Percentiles rank a stretch among this genome's conserved stretches.
These are phyloP conservation scores for Bungarus multicinctus DNA, from an alignment of 2,113 vertebrate species.

Conservation along the genomic window DNA sequence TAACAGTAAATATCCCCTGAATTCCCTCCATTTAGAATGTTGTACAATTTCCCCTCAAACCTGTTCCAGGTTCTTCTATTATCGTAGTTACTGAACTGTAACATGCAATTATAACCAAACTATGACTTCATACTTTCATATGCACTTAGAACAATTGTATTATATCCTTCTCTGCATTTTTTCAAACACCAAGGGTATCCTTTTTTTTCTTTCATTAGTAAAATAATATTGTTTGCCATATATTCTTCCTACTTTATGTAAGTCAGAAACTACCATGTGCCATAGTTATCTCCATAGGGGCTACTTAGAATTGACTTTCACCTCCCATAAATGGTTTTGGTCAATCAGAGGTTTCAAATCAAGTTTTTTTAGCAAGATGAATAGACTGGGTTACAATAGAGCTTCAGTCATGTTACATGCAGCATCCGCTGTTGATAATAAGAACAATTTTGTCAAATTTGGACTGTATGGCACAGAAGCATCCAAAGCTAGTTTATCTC, in stretches of 20 bases:
- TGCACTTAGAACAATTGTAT: not conserved
- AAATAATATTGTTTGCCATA: not conserved
- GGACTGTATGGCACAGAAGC: not conserved
- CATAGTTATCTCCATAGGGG: not conserved
- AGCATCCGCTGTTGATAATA: not conserved
- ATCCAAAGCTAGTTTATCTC: not conserved
- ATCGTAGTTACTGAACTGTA: not conserved
- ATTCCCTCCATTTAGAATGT: not conserved
- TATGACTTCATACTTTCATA: not conserved
- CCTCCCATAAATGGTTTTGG: not conserved
- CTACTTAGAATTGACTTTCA: not conserved
- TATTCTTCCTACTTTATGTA: not conserved
- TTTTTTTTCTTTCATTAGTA: not conserved
- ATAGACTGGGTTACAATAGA: not conserved
- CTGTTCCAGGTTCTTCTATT: not conserved
- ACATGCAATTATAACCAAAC: not conserved
- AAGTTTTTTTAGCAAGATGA: not conserved
- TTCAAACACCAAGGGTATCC: not conserved
- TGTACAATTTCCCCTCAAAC: not conserved
- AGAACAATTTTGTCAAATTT: not conserved
- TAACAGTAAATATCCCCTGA: not conserved
- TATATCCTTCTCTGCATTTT: not conserved
- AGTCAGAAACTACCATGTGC: not conserved
- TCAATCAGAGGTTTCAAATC: not conserved
- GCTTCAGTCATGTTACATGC: not conserved